Conservation (phyloP, 2,113 vertebrate genomes). For the Sinocyclocheilus maitianheensis region DNA sequence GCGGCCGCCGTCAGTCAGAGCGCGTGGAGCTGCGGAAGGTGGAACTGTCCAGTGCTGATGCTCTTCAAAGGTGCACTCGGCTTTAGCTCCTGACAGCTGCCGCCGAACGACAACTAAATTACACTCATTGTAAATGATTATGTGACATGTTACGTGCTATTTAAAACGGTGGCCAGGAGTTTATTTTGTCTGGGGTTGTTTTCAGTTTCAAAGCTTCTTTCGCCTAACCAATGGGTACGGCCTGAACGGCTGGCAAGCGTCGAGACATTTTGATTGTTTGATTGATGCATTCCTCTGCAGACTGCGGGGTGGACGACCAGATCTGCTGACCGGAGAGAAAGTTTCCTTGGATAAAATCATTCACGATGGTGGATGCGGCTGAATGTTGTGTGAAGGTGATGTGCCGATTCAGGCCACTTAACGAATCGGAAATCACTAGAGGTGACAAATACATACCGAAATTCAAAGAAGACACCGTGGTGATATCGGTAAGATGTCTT, state of each 20-base stretch:
- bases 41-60: constrained; percentile 40
- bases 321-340: constrained; percentile 28
- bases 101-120: neutral
- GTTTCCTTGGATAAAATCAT: constrained; percentile 21
- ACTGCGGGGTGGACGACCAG: neutral
- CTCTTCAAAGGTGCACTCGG: neutral
- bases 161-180: neutral
- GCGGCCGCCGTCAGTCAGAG: constrained; percentile 11
- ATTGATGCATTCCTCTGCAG: constrained; percentile 27
- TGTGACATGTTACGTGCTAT: neutral
- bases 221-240: neutral
- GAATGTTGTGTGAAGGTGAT: constrained; percentile 93
- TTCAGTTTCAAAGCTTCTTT: neutral
- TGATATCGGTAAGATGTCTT: constrained; percentile 82
- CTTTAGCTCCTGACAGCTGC: neutral
- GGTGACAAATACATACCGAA: constrained; percentile 89
- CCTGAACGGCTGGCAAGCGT: constrained; percentile 15
- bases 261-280: constrained; percentile 32
- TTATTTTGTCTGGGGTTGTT: neutral
- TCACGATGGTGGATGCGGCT: constrained; percentile 82
- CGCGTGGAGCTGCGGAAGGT: neutral
- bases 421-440: constrained; percentile 83
- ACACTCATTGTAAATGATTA: no score
- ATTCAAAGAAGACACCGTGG: constrained; percentile 91
- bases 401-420: constrained; percentile 92